Base-by-base conservation (phyloP, 2,888 invertebrate genomes). In the Drosophila maculinotata region DNA sequence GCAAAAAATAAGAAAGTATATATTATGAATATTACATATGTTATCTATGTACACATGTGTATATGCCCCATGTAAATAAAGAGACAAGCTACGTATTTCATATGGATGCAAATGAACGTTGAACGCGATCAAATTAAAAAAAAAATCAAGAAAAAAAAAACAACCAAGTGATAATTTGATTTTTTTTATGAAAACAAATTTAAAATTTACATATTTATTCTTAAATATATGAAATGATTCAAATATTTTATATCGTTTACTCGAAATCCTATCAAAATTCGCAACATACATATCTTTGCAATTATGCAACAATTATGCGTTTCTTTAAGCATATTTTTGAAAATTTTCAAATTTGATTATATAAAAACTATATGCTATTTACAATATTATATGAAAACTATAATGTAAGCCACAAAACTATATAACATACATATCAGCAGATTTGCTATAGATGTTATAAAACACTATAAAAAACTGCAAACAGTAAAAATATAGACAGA, bases 41-140 rank as follows among this genome's bases (percentile, higher is more conserved):
- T 1, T 47, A 57, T 53, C 59, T 51, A 69, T 72, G 38, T 28
- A 51, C 33, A 41, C 31, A 52, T 54, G 73, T 78, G 73, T 68
- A 72, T 68, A 76, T 39, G 60, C 68, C 59, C 67, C 57, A 53
- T 88, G 89, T 85, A 85, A 85, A 88, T 88, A 85, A 86, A 51
- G 78, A 85, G 70, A 85, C 79, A 88, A 88, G 70, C 87, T 85
- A 88, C 86, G 38, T 68, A 88, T 71, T 79, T 79, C 86, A 85
- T 66, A 68, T 67, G 48, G 56, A 81, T 82, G 76, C 77, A 79
- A 85, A 78, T 69, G 76, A 70, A 59, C 28, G 48, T 58, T 48
- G 72, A 85, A 58, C 62, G 77, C 77, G 51, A 54, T 44, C 56
- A 68, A 71, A 28, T 8, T 8, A 30, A 63, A 33, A 39, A 31